Percentiles rank a stretch among this genome's conserved stretches.
Conservation (phyloP, 1,140 invertebrate species). For the Wasmannia auropunctata region DNA sequence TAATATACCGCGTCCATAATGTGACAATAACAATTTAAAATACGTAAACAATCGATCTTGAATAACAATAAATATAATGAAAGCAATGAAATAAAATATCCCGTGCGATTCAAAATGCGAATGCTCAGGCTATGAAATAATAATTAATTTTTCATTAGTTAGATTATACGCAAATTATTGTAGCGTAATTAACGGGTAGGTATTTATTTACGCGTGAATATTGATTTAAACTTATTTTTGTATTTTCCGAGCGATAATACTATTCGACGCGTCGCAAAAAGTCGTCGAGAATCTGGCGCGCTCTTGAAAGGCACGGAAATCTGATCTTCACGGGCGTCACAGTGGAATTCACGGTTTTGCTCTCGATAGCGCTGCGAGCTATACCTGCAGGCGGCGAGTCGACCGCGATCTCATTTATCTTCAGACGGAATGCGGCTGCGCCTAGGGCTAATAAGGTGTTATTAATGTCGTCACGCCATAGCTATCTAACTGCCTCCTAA, state of each 20-base stretch:
- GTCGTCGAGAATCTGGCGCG: not conserved
- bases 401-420: constrained; percentile 72
- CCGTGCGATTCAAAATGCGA: not conserved
- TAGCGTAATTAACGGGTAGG: not conserved
- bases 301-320: constrained; percentile 37
- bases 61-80: too few species aligned
- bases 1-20: not conserved
- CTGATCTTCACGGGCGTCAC: constrained; percentile 23
- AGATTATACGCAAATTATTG: not conserved
- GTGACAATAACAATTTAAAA: constrained; percentile 34
- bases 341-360: constrained; percentile 51
- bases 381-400: constrained; percentile 52
- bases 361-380: constrained; percentile 37
- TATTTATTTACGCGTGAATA: not conserved
- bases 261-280: not conserved
- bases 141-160: constrained; percentile 29
- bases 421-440: constrained; percentile 65
- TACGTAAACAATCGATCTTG: constrained; percentile 21
- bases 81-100: constrained; percentile 10
- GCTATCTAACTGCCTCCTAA: constrained; percentile 72
- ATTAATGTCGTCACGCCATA: constrained; percentile 76
- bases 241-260: not conserved
- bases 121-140: not conserved
- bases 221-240: not conserved
- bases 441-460: constrained; percentile 76